Conservation (phyloP, 2,113 vertebrate genomes). For the Clarias gariepinus region DNA sequence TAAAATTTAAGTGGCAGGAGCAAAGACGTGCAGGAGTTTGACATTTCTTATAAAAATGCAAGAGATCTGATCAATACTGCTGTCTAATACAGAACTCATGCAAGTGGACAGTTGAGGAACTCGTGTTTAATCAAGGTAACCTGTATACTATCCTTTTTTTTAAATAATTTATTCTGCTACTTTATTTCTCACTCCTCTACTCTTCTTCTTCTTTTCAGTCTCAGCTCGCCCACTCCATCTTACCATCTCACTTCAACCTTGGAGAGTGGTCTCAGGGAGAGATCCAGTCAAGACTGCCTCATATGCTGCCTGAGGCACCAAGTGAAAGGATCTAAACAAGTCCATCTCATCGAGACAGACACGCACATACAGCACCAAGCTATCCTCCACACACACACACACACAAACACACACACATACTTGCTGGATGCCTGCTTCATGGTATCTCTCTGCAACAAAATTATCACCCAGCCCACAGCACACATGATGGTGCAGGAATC, state of each 20-base stretch:
- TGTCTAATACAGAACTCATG: not conserved
- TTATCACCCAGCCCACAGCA: conserved; percentile 56
- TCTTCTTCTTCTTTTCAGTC: not conserved
- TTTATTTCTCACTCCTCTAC: not conserved
- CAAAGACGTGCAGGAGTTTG: conserved; percentile 17
- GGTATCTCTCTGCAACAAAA: conserved; percentile 69
- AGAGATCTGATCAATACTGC: not conserved
- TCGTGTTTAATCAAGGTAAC: not conserved
- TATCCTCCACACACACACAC: conserved; percentile 73
- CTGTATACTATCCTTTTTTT: not conserved
- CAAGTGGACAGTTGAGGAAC: not conserved
- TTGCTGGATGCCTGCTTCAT: conserved; percentile 64
- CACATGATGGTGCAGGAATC: conserved; percentile 27
- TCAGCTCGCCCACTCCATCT: not conserved
- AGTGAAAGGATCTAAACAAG: conserved; percentile 88
- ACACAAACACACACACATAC: conserved; percentile 60
- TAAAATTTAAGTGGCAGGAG: conserved; percentile 30
- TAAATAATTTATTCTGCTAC: not conserved
- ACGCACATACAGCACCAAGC: conserved; percentile 77
- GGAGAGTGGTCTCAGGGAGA: conserved; percentile 78
- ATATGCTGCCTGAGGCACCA: conserved; percentile 80
- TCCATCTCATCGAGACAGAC: conserved; percentile 77
- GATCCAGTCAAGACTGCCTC: conserved; percentile 79
- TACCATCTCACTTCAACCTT: conserved; percentile 48
- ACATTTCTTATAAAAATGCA: conserved; percentile 26